Evolutionary conservation across 1,140 invertebrate species (phyloP), one percentile per base, ranked within the genome.

Genomic region (Drusus annulatus): DNA sequence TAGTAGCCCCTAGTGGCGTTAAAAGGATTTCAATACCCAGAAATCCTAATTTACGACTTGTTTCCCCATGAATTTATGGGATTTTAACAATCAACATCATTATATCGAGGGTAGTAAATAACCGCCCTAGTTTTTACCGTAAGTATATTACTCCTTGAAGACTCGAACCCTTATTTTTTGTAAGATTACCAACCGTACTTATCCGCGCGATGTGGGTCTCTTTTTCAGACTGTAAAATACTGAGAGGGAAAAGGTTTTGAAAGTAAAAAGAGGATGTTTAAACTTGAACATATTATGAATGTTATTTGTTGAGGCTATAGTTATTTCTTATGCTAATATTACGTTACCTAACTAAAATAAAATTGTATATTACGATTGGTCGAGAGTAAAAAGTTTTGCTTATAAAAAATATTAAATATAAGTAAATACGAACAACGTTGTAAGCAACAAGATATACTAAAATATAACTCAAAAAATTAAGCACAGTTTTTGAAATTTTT

Each of bases 11-110:
- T 60, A 13, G 51, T 17, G 54, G 21, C 17, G 56, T 31, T 74
- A 79, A 74, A 69, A 79, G 78, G 54, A 71, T 79, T 60, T 73
- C 78, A 56, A 79, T 79, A 74, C 58, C 10, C 23, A n/a, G 31
- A 51, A n/a, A 73, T 68, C 54, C 68, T 65, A 50, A 79, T 79
- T 79, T 79, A 79, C 73, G 51, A 45, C 54, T 79, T 50, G 68
- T 73, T 79, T 79, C 52, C 31, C 19, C 51, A 52, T 65, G n/a
- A 68, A 68, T 68, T 68, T 68, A 68, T 68, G 51, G 51, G 15
- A 28, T 50, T 31, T 68, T 36, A 50, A 68, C 31, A 36, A 50
- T 21, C 31, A 36, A 36, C 63, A 50, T 63, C 25, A 25, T 25
- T 23, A 63, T 23, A 23, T 63, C 21, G 7, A 16, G 13, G 2